Evolutionary conservation across 2,888 invertebrate genomes (phyloP), one percentile per base, ranked within the genome.

Genomic region (Amblyjoppa proteus): DNA sequence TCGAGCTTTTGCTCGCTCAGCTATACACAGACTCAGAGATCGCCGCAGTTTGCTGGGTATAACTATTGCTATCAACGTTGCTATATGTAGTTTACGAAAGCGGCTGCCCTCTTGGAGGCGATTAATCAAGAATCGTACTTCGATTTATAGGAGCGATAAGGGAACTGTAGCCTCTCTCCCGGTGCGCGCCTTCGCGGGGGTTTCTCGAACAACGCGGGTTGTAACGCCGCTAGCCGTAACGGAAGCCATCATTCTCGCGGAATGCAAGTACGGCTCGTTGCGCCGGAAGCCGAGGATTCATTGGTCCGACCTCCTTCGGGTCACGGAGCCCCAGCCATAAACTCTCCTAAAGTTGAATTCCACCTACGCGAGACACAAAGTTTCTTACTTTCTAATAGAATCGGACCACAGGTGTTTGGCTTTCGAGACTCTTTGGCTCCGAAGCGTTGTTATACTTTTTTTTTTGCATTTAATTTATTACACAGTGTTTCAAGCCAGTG

Each of bases 91-190:
- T 69, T 79, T 75, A 74, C 45, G 71, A 71, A 66, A 64, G 49
- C 68, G 56, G 61, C 41, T 66, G 49, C 64, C n/a, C 76, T 73
- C 51, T 53, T 41, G 7, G 58, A 61, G 80, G 71, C 87, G 86
- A 88, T 88, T 88, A 87, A 88, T 87, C 87, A 87, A 85, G 87
- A 87, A 87, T 87, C 85, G 80, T 87, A 80, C 79, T 84, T 88
- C 88, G 88, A 88, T 87, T 87, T 87, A 87, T 88, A 81, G 84
- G 83, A 83, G 74, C 84, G 88, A 88, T 87, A 88, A 87, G 81
- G 84, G 76, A 70, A 83, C 81, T 84, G 51, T 71, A 68, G 61
- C 73, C 31, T 20, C 61, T 9, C 71, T 16, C 64, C 41, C 38
- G n/a, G 69, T 61, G 49, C 66, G 49, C 66, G 66, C 76, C 71